Conservation (phyloP, 1,140 invertebrate species). For the Trachymyrmex cornetzi region DNA sequence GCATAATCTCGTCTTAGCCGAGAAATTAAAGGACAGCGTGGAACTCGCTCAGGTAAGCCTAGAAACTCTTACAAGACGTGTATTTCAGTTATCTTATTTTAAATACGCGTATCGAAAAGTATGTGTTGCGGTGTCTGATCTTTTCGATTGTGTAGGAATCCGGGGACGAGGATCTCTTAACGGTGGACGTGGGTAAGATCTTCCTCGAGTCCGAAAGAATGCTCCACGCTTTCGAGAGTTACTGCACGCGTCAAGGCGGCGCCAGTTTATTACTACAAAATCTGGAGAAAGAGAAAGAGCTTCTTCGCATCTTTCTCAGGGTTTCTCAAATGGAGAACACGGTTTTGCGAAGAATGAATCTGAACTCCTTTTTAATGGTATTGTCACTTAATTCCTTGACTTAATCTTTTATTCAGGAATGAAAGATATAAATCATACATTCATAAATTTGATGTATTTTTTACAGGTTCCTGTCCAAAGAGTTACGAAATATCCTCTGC, state of each 20-base stretch:
- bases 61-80: background rate
- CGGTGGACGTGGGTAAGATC: constrained; percentile 96
- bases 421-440: background rate
- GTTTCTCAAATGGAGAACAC: constrained; percentile 99
- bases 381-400: constrained; percentile 48
- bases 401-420: background rate
- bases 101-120: background rate
- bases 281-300: constrained; percentile 97
- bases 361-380: constrained; percentile 99
- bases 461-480: constrained; percentile 94
- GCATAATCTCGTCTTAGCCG: constrained; percentile 94
- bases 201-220: constrained; percentile 97
- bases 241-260: constrained; percentile 96
- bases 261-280: constrained; percentile 96
- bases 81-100: constrained; percentile 13
- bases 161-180: constrained; percentile 93
- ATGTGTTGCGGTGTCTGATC: background rate
- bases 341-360: constrained; percentile 96
- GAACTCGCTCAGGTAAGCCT: constrained; percentile 90
- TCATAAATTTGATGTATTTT: constrained; percentile 3
- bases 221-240: constrained; percentile 97
- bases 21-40: constrained; percentile 95
- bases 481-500: constrained; percentile 96
- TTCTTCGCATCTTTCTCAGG: constrained; percentile 96
- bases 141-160: constrained; percentile 79